phyloP scores from a whole-genome alignment of 1,140 invertebrate genomes.

The Stegodyphus mimosarum region DNA sequence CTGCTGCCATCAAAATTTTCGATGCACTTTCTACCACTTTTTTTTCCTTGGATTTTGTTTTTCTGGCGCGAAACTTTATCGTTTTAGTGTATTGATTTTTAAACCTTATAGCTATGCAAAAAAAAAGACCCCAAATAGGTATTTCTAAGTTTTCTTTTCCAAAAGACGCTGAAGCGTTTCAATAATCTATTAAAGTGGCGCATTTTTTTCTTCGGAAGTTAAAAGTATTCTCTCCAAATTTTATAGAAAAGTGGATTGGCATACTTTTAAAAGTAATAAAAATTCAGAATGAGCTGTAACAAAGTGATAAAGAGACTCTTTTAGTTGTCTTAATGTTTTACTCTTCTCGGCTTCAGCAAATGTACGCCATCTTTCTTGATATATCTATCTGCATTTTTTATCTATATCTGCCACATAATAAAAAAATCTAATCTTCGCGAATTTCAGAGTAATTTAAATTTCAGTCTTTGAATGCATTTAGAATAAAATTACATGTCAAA shows the following conservation, averaged over 20 bases:
- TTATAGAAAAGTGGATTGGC: background rate
- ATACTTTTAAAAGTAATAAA: background rate
- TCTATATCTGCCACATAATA: too few species aligned
- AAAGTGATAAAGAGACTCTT: too few species aligned
- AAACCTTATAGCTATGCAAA: background rate
- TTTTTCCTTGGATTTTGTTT: slow-evolving; percentile 16
- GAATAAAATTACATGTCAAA: too few species aligned
- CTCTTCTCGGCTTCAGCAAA: too few species aligned
- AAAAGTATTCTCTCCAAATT: too few species aligned
- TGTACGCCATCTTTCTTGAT: too few species aligned
- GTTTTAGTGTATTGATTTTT: slow-evolving; percentile 36
- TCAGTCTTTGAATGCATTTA: too few species aligned
- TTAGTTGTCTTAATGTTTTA: too few species aligned
- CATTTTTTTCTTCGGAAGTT: too few species aligned
- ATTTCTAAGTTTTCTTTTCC: background rate
- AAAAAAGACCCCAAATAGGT: background rate
- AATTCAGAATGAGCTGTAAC: background rate
- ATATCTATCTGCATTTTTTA: too few species aligned
- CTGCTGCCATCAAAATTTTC: slow-evolving; percentile 32
- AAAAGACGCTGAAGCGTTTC: background rate
- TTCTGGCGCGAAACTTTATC: slow-evolving; percentile 29
- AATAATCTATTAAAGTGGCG: slow-evolving; percentile 25
- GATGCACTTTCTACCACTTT: slow-evolving; percentile 17
- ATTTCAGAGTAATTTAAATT: too few species aligned
- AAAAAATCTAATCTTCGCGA: too few species aligned